Conservation (phyloP, 1,140 invertebrate species). For the Drosophila lacertosa region DNA sequence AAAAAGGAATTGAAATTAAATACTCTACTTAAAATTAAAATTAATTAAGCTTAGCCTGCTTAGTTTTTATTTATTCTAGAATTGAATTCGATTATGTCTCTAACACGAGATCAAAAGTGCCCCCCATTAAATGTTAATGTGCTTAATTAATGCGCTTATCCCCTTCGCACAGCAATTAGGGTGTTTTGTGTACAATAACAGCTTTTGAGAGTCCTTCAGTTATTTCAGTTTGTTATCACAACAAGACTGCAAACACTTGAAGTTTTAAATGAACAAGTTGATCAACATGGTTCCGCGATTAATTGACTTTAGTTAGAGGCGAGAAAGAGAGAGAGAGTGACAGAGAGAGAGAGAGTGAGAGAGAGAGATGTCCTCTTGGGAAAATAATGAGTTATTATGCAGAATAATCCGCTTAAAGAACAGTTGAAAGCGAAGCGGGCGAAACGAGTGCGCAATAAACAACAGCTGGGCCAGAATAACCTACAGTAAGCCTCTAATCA, state of each 20-base stretch:
- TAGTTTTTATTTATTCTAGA: neutral
- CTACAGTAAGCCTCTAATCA: neutral
- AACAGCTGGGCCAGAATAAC: conserved; percentile 9
- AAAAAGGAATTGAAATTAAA: too few relatives aligned
- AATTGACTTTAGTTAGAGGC: conserved; percentile 20
- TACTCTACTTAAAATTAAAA: too few relatives aligned
- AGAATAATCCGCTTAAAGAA: conserved; percentile 4
- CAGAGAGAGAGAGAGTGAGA: conserved; percentile 4
- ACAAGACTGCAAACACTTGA: neutral
- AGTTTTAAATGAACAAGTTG: conserved; percentile 6
- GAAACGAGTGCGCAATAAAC: neutral
- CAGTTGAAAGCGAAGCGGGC: neutral
- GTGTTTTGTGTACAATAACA: conserved; percentile 1
- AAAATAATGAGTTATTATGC: conserved; percentile 10
- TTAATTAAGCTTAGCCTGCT: too few relatives aligned
- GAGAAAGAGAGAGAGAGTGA: conserved; percentile 2
- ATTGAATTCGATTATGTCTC: conserved; percentile 11
- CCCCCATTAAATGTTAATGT: conserved; percentile 5
- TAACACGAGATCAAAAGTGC: neutral
- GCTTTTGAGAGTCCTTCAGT: conserved; percentile 3
- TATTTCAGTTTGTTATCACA: conserved; percentile 3
- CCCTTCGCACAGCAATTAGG: conserved; percentile 6
- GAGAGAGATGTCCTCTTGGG: neutral
- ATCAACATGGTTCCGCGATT: conserved; percentile 6
- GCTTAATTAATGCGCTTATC: conserved; percentile 16